Percentiles rank a stretch among this genome's conserved stretches.
Conservation (phyloP, 2,113 vertebrate species). For the Xenopus laevis region DNA sequence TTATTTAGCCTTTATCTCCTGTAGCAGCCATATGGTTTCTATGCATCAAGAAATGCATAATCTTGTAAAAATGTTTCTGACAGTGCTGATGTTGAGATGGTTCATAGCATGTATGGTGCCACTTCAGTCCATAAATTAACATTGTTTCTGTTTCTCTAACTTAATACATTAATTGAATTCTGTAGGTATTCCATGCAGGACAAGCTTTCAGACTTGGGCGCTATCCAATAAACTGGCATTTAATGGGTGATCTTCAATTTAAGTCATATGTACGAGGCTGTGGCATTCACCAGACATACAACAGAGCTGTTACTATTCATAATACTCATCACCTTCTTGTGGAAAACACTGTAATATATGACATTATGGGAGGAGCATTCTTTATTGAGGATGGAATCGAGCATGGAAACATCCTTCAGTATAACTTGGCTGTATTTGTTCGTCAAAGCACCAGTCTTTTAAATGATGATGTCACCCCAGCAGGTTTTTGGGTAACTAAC, state of each 20-base stretch:
- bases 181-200: conserved; percentile 73
- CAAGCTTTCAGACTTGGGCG: conserved; percentile 80
- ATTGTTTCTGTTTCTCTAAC: too few species aligned
- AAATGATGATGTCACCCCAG: conserved; percentile 82
- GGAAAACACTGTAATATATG: conserved; percentile 77
- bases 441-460: conserved; percentile 81
- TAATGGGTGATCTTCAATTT: conserved; percentile 73
- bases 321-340: conserved; percentile 79
- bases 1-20: too few species aligned
- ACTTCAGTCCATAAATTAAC: too few species aligned
- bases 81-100: too few species aligned
- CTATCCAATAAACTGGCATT: conserved; percentile 83
- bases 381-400: conserved; percentile 86
- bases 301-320: conserved; percentile 81
- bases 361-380: conserved; percentile 82
- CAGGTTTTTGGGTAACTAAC: conserved; percentile 84
- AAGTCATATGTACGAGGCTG: conserved; percentile 79
- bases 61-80: too few species aligned
- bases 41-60: too few species aligned
- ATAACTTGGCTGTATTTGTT: conserved; percentile 82
- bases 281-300: conserved; percentile 76
- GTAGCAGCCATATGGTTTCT: too few species aligned
- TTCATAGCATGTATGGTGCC: too few species aligned
- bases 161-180: too few species aligned
- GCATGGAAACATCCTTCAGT: conserved; percentile 75